Evolutionary conservation across 2,888 invertebrate species (phyloP).

Genomic region (Campoplex capitator): DNA sequence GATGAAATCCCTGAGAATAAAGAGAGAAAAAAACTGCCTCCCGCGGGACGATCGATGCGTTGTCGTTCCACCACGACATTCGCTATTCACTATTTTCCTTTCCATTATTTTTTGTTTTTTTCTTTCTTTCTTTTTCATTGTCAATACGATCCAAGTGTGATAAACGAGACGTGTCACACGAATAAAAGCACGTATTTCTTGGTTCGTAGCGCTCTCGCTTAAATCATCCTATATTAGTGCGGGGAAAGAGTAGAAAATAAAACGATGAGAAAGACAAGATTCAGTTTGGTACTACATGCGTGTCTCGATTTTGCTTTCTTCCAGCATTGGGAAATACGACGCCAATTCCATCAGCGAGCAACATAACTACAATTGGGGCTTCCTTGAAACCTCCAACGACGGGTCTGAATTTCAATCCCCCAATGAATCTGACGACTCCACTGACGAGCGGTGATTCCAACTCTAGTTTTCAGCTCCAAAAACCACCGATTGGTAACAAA

Average conservation of each 20-base stretch:
- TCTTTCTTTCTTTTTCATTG: conserved; percentile 8
- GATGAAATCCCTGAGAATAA: no score
- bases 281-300: background rate
- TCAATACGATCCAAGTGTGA: conserved; percentile 21
- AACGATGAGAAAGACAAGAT: conserved; percentile 11
- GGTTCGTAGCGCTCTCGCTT: conserved; percentile 47
- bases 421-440: conserved; percentile 81
- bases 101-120: background rate
- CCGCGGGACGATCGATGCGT: no score
- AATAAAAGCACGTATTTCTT: conserved; percentile 47
- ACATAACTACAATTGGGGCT: conserved; percentile 76
- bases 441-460: conserved; percentile 78
- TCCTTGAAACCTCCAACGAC: conserved; percentile 82
- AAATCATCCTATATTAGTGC: conserved; percentile 4
- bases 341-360: conserved; percentile 77
- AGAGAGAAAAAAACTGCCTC: no score
- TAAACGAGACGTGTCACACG: conserved; percentile 12
- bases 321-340: conserved; percentile 81
- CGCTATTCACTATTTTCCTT: no score
- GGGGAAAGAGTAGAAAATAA: background rate
- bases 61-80: no score
- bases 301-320: conserved; percentile 61
- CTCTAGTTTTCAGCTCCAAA: conserved; percentile 88
- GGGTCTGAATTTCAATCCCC: conserved; percentile 82
- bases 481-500: conserved; percentile 89